Evolutionary conservation across 2,797 vertebrate genomes (phyloP).

Genomic region (Crocidura indochinensis): DNA sequence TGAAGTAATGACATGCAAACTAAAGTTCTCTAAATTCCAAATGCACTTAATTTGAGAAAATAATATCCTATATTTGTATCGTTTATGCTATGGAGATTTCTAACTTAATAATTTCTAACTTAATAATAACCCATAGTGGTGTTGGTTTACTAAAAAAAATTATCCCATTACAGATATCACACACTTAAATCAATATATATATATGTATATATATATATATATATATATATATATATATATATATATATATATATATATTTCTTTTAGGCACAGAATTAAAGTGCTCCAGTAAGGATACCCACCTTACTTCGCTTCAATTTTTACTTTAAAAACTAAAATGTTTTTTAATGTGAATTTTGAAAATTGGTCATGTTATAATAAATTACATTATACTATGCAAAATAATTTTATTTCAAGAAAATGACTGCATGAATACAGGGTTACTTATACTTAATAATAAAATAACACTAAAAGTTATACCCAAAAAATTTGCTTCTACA

Average conservation of each 20-base stretch:
- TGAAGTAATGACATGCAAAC: neutral
- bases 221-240: no score
- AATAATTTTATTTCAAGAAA: slow-evolving; percentile 42
- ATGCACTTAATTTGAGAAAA: slow-evolving; percentile 15
- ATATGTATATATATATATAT: no score
- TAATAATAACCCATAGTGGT: neutral
- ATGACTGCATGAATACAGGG: neutral
- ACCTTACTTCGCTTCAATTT: slow-evolving; percentile 45
- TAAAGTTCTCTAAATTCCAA: slow-evolving; percentile 33
- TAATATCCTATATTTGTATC: neutral
- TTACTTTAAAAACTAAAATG: slow-evolving; percentile 49
- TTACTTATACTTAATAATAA: neutral
- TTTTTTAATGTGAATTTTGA: neutral
- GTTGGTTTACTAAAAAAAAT: slow-evolving; percentile 8
- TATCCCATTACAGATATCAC: neutral
- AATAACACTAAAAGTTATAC: neutral
- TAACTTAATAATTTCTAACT: neutral
- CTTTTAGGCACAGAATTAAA: slow-evolving; percentile 31
- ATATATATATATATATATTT: neutral
- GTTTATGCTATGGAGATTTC: neutral
- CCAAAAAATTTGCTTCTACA: neutral
- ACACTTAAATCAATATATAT: neutral
- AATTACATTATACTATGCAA: slow-evolving; percentile 8
- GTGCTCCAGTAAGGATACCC: neutral
- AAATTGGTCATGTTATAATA: slow-evolving; percentile 7